Evolutionary conservation across 2,888 invertebrate species (phyloP).

Genomic region (Ennomos fuscantarius): DNA sequence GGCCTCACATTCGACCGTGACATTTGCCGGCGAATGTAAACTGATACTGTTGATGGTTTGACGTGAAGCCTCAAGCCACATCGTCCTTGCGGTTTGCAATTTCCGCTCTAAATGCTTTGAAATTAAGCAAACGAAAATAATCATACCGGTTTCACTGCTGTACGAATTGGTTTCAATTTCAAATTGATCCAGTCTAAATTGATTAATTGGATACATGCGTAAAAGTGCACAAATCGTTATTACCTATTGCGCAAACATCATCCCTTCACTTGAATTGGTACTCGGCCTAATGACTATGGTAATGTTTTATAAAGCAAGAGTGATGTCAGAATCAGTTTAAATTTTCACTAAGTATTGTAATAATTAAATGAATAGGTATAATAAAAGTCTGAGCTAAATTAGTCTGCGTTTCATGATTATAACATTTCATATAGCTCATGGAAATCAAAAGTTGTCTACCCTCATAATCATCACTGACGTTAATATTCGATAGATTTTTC

Average conservation of each 20-base stretch:
- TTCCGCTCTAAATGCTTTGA: constrained; percentile 30
- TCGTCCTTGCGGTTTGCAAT: constrained; percentile 32
- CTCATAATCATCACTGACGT: no score
- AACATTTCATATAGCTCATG: no score
- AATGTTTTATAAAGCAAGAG: neutral
- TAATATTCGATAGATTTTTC: neutral
- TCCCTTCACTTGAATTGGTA: constrained; percentile 6
- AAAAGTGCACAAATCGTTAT: constrained; percentile 1
- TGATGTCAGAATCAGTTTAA: neutral
- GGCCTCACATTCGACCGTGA: constrained; percentile 23
- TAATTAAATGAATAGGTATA: no score
- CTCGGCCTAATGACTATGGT: neutral
- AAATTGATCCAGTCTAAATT: constrained; percentile 16
- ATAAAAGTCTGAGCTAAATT: no score
- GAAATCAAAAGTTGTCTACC: no score
- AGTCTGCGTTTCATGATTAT: no score
- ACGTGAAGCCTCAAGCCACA: constrained; percentile 33
- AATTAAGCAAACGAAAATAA: constrained; percentile 11
- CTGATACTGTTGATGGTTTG: constrained; percentile 19
- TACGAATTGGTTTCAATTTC: neutral
- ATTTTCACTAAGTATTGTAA: no score
- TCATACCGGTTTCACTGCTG: constrained; percentile 4
- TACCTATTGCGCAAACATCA: constrained; percentile 4
- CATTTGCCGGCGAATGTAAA: constrained; percentile 30
- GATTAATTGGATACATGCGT: constrained; percentile 12